Evolutionary conservation across 2,888 invertebrate genomes (phyloP).

Genomic region (Drosophila basisetae): DNA sequence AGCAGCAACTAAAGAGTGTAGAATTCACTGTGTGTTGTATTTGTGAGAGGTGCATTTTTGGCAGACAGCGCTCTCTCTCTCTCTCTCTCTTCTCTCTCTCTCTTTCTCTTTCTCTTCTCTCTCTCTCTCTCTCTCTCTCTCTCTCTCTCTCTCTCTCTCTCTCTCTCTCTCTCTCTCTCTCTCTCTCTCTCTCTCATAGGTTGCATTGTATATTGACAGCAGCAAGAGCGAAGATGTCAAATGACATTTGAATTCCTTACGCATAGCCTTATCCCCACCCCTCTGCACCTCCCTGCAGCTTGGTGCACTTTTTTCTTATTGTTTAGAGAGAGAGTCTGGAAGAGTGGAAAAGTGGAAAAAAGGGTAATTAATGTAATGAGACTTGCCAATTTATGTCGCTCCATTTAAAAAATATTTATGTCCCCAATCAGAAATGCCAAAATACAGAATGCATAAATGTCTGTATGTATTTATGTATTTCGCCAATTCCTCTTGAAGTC

Average conservation of each 20-base stretch:
- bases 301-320: constrained; percentile 39
- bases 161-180: not conserved
- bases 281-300: constrained; percentile 10
- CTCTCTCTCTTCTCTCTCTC: not conserved
- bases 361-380: constrained; percentile 18
- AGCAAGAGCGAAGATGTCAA: constrained; percentile 19
- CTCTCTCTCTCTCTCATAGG: not conserved
- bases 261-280: not conserved
- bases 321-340: not conserved
- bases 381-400: not conserved
- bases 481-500: constrained; percentile 5
- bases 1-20: constrained; percentile 1
- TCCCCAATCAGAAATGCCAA: not conserved
- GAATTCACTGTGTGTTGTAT: constrained; percentile 20
- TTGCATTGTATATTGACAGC: not conserved
- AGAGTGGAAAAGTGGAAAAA: not conserved
- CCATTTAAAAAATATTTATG: not conserved
- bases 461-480: constrained; percentile 9
- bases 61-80: not conserved
- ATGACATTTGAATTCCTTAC: constrained; percentile 32
- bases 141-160: not conserved
- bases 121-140: not conserved
- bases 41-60: constrained; percentile 1
- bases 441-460: not conserved
- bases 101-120: not conserved